These are phyloP conservation scores for Asteroscopus sphinx DNA, from an alignment of 2,888 invertebrate genomes.

Conservation along the genomic window DNA sequence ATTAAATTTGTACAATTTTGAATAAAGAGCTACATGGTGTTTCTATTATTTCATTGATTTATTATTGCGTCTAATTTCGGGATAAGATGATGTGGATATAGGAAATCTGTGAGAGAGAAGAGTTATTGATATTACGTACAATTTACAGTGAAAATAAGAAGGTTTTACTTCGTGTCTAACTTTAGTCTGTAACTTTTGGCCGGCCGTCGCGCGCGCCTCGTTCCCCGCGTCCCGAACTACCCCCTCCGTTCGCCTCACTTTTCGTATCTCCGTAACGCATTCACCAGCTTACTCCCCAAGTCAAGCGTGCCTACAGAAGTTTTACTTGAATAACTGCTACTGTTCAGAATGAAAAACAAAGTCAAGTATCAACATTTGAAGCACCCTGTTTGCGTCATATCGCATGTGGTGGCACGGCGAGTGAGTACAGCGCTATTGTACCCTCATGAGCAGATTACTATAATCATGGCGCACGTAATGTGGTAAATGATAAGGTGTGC, in stretches of 20 bases:
- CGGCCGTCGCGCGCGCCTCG: too few relatives aligned
- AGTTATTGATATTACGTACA: too few relatives aligned
- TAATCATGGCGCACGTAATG: constrained; percentile 88
- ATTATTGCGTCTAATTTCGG: not conserved
- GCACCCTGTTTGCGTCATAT: constrained; percentile 70
- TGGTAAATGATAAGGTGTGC: constrained; percentile 89
- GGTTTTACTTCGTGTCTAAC: too few relatives aligned
- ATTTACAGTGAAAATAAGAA: too few relatives aligned
- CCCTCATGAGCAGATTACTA: constrained; percentile 87
- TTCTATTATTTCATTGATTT: constrained; percentile 24
- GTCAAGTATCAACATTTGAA: constrained; percentile 27
- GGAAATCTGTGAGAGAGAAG: too few relatives aligned
- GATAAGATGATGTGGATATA: not conserved
- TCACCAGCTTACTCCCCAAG: too few relatives aligned
- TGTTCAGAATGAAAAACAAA: not conserved
- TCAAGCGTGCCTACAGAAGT: too few relatives aligned
- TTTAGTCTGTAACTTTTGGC: too few relatives aligned
- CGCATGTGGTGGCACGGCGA: constrained; percentile 79
- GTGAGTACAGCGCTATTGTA: constrained; percentile 83
- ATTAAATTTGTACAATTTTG: constrained; percentile 83
- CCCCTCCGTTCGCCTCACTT: too few relatives aligned
- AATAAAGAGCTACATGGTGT: constrained; percentile 64
- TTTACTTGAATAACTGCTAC: too few relatives aligned
- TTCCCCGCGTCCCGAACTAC: too few relatives aligned
- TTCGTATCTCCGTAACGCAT: too few relatives aligned